These are phyloP conservation scores for Helicolenus hilgendorfi DNA, from an alignment of 2,797 vertebrate genomes.

Conservation along the genomic window DNA sequence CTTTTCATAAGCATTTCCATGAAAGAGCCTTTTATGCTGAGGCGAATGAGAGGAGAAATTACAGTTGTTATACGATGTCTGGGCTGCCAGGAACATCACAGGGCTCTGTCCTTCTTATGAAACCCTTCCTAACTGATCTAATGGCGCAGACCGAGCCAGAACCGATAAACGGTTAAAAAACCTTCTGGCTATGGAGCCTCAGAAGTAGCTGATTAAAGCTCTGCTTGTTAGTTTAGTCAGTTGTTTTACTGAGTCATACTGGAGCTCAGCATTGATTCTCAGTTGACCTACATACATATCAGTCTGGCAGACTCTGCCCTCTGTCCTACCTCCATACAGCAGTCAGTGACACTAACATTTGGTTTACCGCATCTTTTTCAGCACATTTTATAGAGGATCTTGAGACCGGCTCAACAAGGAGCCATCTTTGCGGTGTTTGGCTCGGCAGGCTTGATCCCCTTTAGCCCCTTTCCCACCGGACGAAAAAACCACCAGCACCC, in stretches of 20 bases:
- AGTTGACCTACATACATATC: constrained; percentile 19
- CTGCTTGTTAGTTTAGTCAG: background rate
- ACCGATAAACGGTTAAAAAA: constrained; percentile 12
- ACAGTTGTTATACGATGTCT: constrained; percentile 54
- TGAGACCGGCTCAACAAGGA: background rate
- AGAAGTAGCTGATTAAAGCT: background rate
- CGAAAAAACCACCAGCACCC: background rate
- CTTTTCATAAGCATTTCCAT: constrained; percentile 67
- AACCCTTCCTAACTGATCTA: constrained; percentile 63
- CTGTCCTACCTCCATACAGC: background rate
- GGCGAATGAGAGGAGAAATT: constrained; percentile 70
- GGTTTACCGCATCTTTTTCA: background rate
- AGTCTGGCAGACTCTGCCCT: background rate
- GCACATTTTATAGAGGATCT: constrained; percentile 18
- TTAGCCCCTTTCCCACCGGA: background rate
- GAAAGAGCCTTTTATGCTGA: constrained; percentile 73
- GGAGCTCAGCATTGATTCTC: background rate
- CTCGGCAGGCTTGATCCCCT: background rate
- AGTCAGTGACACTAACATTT: background rate
- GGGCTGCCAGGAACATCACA: constrained; percentile 63
- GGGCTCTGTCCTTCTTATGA: constrained; percentile 45
- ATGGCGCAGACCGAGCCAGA: constrained; percentile 7
- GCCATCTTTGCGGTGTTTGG: background rate
- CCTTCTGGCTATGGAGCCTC: constrained; percentile 1
- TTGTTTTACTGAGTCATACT: constrained; percentile 13